Base-by-base conservation (phyloP, 2,797 vertebrate species). In the Cyclura pinguis region DNA sequence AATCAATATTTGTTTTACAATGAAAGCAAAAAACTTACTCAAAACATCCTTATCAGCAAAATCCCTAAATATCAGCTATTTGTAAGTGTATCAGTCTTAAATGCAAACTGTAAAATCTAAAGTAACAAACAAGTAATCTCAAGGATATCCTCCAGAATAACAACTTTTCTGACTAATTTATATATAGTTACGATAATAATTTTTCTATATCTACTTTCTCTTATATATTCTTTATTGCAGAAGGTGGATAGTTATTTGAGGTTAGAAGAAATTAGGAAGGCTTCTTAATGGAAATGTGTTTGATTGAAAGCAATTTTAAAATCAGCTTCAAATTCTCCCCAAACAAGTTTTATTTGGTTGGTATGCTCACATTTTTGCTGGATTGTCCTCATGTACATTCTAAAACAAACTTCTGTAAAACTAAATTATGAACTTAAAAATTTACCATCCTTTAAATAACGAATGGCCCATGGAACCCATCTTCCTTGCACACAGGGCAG, bases 381-480 rank as follows among this genome's bases (percentile, higher is more conserved):
- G 27, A 27, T 88, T 78, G 20, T 84, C n/a, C 32, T 73, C 52
- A 9, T 16, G 16, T 38, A 78, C 13, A 20, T 73, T 84, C 76
- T 81, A 86, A 91, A 86, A 91, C 62, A 89, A 84, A 80, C 74
- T 80, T 83, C 80, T 83, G 47, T 50, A 90, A 92, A 90, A 83
- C 2, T 1, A 20, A 88, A 62, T 82, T 62, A 74, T 4, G 55
- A 91, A 6, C 7, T 1, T 90, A 50, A 55, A 10, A 87, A 91
- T 92, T 89, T 89, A 90, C 20, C 50, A 88, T 47, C 86, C 80
- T 89, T 10, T 62, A 84, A 92, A 18, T 6, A 18, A 94, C 77
- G 72, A 90, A 91, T 89, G 87, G 32, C 0, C 2, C 72, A 91
- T 81, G 13, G 77, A 90, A 89, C 18, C 62, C 72, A 35, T 64